phyloP scores from a whole-genome alignment of 2,797 vertebrate species.

The Hippopotamyrus pictus region DNA sequence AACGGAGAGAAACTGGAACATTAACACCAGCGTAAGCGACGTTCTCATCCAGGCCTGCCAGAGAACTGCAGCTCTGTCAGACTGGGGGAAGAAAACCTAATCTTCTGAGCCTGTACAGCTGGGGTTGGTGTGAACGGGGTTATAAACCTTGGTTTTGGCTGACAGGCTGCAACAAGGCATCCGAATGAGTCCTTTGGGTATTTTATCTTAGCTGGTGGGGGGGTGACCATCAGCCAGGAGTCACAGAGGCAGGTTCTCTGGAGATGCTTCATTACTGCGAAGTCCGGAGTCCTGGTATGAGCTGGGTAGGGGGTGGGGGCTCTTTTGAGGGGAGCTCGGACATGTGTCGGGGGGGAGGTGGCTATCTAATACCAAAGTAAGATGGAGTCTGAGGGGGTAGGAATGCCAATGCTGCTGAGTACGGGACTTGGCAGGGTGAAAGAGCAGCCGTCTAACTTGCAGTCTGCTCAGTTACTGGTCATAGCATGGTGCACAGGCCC shows the following conservation, averaged over 20 bases:
- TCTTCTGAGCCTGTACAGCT: not conserved
- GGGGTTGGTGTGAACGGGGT: not conserved
- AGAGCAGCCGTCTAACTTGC: not conserved
- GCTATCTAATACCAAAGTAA: not conserved
- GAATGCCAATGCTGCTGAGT: not conserved
- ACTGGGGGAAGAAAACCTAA: not conserved
- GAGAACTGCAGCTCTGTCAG: not conserved
- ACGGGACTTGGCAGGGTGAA: not conserved
- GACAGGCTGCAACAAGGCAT: slow-evolving; percentile 16
- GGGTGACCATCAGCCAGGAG: slow-evolving; percentile 17
- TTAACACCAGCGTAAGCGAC: not conserved
- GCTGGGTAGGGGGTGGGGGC: slow-evolving; percentile 15
- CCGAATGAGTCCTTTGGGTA: slow-evolving; percentile 14
- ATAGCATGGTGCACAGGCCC: not conserved
- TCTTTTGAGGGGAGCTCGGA: slow-evolving; percentile 4
- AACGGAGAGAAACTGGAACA: not conserved
- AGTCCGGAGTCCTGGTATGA: slow-evolving; percentile 29
- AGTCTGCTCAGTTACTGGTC: not conserved
- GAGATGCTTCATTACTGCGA: slow-evolving; percentile 36
- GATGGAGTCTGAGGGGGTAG: not conserved
- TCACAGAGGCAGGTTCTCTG: slow-evolving; percentile 45
- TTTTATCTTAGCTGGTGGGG: slow-evolving; percentile 34
- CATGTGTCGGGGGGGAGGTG: not conserved
- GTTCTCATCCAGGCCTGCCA: not conserved
- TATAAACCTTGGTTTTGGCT: not conserved